These are phyloP conservation scores for Neoitamus cyanurus DNA, from an alignment of 2,888 invertebrate genomes.

Conservation along the genomic window DNA sequence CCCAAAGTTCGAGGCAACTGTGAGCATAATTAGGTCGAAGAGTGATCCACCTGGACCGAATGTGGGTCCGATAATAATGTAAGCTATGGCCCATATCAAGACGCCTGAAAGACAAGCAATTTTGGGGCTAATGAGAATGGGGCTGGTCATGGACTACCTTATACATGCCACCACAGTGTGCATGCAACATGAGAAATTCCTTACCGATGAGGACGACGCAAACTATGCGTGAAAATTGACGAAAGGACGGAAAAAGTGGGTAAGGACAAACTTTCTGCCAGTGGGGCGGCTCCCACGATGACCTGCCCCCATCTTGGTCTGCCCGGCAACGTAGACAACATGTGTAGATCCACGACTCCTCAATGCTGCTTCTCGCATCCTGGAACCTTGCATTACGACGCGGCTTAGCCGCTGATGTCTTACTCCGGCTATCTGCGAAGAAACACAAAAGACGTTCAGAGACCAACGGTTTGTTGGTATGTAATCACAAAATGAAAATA, in stretches of 20 bases:
- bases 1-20: conserved; percentile 82
- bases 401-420: conserved; percentile 58
- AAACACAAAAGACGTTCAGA: too few relatives aligned
- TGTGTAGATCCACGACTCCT: conserved; percentile 82
- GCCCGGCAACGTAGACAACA: conserved; percentile 84
- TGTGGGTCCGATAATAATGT: conserved; percentile 80
- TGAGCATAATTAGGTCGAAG: conserved; percentile 79
- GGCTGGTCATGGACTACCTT: neutral
- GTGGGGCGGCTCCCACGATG: conserved; percentile 84
- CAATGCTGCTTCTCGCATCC: conserved; percentile 57
- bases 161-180: neutral
- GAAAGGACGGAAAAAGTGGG: conserved; percentile 85
- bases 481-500: neutral
- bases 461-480: too few relatives aligned
- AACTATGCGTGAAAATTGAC: conserved; percentile 82
- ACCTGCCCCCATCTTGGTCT: conserved; percentile 78
- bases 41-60: conserved; percentile 84
- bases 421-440: too few relatives aligned
- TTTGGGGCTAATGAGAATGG: neutral
- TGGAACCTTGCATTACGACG: conserved; percentile 61
- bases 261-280: conserved; percentile 87
- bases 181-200: conserved; percentile 50
- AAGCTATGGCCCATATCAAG: conserved; percentile 81
- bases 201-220: conserved; percentile 78
- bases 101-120: conserved; percentile 67